Conservation (phyloP, 2,888 invertebrate genomes). For the Cheilosia grossa region DNA sequence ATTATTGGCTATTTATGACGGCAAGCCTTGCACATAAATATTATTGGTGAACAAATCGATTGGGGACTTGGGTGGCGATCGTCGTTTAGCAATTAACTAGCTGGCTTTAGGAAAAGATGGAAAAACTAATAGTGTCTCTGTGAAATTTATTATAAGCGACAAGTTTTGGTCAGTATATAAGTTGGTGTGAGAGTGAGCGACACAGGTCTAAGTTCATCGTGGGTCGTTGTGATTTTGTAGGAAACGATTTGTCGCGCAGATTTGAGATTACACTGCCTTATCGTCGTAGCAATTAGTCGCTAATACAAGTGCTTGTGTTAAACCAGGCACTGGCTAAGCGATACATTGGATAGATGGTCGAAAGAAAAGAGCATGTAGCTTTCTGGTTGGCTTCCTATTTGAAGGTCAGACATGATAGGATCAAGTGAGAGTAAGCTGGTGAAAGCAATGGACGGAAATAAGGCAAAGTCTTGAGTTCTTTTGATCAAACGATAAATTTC, state of each 20-base stretch:
- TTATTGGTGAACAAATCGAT: slow-evolving; percentile 56
- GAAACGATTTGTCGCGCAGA: neutral
- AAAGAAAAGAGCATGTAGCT: too few species aligned
- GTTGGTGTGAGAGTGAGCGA: neutral
- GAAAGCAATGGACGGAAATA: too few species aligned
- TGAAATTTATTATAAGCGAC: neutral
- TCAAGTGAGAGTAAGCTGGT: too few species aligned
- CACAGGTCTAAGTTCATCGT: neutral
- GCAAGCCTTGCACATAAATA: slow-evolving; percentile 58
- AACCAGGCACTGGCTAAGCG: too few species aligned
- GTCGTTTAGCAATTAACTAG: slow-evolving; percentile 46
- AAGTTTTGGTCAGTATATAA: neutral
- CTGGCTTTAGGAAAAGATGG: neutral
- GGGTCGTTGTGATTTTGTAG: neutral
- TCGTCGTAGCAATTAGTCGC: neutral
- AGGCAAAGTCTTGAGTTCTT: too few species aligned
- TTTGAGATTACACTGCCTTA: neutral
- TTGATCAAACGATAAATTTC: too few species aligned
- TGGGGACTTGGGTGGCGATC: slow-evolving; percentile 45
- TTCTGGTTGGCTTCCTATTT: too few species aligned
- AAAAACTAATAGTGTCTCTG: neutral
- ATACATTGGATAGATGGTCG: too few species aligned
- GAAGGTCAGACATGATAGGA: too few species aligned
- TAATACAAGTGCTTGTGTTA: too few species aligned
- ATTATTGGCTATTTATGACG: slow-evolving; percentile 61